phyloP scores from a whole-genome alignment of 1,140 invertebrate genomes.

The Glossosoma conforme region DNA sequence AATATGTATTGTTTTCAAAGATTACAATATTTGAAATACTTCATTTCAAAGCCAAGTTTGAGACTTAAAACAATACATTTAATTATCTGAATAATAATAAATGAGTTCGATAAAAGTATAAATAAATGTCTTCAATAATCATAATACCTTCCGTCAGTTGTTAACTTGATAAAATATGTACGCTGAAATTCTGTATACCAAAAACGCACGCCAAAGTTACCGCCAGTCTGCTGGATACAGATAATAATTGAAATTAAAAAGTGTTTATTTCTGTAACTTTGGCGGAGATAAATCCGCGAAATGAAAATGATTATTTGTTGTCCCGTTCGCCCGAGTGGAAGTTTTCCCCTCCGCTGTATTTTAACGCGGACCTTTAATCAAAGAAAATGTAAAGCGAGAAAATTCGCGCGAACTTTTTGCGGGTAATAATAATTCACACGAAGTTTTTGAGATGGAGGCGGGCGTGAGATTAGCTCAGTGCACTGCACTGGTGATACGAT shows the following conservation, averaged over 20 bases:
- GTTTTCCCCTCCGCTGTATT: neutral
- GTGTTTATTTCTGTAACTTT: neutral
- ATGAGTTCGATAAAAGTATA: no score
- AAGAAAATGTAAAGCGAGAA: neutral
- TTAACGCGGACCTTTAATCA: slow-evolving; percentile 3
- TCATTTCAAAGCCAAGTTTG: no score
- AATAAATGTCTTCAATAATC: no score
- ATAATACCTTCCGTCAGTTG: no score
- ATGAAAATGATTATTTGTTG: slow-evolving; percentile 1
- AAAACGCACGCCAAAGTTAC: no score
- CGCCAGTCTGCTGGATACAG: no score
- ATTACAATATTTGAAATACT: no score
- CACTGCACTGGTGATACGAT: slow-evolving; percentile 3
- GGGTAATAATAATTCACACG: slow-evolving; percentile 1
- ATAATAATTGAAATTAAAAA: slow-evolving; percentile 4
- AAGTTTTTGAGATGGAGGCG: neutral
- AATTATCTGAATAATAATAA: no score
- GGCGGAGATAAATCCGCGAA: slow-evolving; percentile 1
- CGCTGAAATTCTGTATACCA: no score
- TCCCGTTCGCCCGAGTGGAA: neutral
- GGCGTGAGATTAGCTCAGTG: neutral
- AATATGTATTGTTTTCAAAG: no score
- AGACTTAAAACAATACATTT: no score
- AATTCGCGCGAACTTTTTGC: neutral
- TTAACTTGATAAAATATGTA: no score